A percentile compares a stretch with the other conserved stretches of the same genome.
Conservation (phyloP, 2,888 invertebrate species). For the Lasioglossum leucozonium region DNA sequence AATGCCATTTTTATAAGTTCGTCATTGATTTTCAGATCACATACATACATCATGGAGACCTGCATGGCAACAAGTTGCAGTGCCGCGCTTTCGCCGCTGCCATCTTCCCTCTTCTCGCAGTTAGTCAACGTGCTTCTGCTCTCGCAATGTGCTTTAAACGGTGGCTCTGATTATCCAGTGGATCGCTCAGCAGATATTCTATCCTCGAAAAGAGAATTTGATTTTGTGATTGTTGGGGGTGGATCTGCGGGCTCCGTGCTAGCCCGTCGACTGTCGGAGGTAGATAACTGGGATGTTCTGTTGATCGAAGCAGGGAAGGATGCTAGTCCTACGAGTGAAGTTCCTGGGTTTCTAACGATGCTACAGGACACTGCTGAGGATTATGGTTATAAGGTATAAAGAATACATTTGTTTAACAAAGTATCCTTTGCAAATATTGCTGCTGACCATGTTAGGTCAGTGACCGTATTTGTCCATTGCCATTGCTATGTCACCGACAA, state of each 20-base stretch:
- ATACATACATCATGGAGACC: slow-evolving; percentile 73
- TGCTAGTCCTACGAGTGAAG: slow-evolving; percentile 84
- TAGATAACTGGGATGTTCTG: slow-evolving; percentile 84
- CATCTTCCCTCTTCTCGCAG: slow-evolving; percentile 86
- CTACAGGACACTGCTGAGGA: slow-evolving; percentile 82
- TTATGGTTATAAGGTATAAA: slow-evolving; percentile 83
- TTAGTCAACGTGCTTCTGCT: slow-evolving; percentile 87
- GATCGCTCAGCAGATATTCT: slow-evolving; percentile 85
- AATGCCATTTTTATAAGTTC: not conserved
- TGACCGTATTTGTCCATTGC: not conserved
- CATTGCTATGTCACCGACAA: too few species aligned
- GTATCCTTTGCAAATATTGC: not conserved
- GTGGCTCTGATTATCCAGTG: slow-evolving; percentile 86
- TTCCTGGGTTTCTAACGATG: slow-evolving; percentile 82
- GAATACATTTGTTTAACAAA: not conserved
- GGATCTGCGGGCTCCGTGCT: slow-evolving; percentile 86
- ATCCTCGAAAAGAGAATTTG: slow-evolving; percentile 69
- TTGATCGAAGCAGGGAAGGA: slow-evolving; percentile 86
- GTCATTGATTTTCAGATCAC: not conserved
- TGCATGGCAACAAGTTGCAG: slow-evolving; percentile 70
- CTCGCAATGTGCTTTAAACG: slow-evolving; percentile 87
- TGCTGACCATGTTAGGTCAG: not conserved
- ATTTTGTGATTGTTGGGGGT: slow-evolving; percentile 83
- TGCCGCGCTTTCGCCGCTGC: slow-evolving; percentile 74
- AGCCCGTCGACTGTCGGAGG: slow-evolving; percentile 85